Conservation (phyloP, 2,888 invertebrate species). For the Scaptodrosophila latifasciaeformis region DNA sequence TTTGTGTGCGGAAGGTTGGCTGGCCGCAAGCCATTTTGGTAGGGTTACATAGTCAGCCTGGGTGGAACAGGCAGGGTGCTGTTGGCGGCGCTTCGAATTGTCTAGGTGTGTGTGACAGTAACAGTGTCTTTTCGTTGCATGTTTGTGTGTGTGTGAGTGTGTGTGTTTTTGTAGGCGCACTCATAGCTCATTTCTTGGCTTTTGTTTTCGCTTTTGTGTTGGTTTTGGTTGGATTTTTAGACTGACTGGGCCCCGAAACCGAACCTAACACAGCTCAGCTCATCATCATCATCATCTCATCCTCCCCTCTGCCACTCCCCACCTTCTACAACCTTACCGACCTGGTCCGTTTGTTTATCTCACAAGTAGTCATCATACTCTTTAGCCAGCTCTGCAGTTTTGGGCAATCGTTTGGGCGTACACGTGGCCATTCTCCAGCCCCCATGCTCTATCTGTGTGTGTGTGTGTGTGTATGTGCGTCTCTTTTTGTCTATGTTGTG, state of each 20-base stretch:
- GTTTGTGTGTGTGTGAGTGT: constrained; percentile 26
- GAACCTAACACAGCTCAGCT: neutral
- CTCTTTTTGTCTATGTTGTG: constrained; percentile 37
- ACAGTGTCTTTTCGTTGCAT: constrained; percentile 18
- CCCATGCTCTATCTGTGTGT: neutral
- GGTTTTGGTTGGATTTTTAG: constrained; percentile 33
- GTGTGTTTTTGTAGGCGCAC: constrained; percentile 41
- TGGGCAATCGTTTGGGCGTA: constrained; percentile 37
- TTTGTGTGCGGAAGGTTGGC: constrained; percentile 70
- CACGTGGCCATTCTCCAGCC: constrained; percentile 24
- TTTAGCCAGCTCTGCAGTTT: neutral
- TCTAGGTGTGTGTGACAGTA: constrained; percentile 51
- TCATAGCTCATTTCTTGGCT: constrained; percentile 68
- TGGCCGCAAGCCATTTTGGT: constrained; percentile 60
- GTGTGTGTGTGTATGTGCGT: constrained; percentile 10
- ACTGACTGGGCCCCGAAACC: constrained; percentile 1
- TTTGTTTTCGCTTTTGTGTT: constrained; percentile 69
- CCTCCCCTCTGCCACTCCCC: too few relatives aligned
- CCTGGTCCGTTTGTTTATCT: constrained; percentile 6
- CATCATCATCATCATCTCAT: too few relatives aligned
- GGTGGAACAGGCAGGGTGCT: too few relatives aligned
- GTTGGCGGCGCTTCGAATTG: too few relatives aligned
- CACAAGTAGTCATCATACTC: constrained; percentile 12
- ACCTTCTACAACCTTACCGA: too few relatives aligned
- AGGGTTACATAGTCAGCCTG: constrained; percentile 67